A percentile compares a stretch with the other conserved stretches of the same genome.
Evolutionary conservation across 2,888 invertebrate species (phyloP).

Genomic region (Diarsia dahlii): DNA sequence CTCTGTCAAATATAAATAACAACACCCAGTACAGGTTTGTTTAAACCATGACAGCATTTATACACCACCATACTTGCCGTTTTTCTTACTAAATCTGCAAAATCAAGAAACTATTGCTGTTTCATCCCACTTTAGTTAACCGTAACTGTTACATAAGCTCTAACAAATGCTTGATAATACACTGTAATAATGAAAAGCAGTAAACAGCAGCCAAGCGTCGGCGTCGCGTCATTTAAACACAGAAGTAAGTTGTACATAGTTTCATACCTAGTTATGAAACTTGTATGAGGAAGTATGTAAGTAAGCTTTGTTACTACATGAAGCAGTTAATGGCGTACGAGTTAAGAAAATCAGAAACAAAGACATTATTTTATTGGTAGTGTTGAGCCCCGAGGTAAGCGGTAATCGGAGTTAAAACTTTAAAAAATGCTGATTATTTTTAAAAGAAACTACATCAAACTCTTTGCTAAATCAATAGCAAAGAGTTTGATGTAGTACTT

Average conservation of each 20-base stretch:
- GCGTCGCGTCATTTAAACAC: not conserved
- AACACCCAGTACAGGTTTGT: not conserved
- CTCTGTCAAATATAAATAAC: not conserved
- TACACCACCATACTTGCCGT: too few relatives aligned
- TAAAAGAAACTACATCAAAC: not conserved
- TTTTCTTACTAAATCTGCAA: not conserved
- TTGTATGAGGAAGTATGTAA: constrained; percentile 33
- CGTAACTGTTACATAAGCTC: not conserved
- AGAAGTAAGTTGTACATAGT: constrained; percentile 13
- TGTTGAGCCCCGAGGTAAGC: constrained; percentile 16
- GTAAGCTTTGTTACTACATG: constrained; percentile 23
- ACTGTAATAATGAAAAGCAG: constrained; percentile 22
- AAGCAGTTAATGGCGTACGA: constrained; percentile 28
- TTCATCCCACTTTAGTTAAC: not conserved
- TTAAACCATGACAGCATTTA: not conserved
- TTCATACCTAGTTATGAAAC: constrained; percentile 42
- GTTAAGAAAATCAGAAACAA: constrained; percentile 44
- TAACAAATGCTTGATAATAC: not conserved
- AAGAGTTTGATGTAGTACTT: too few relatives aligned
- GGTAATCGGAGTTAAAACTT: not conserved
- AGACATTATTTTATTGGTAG: constrained; percentile 23
- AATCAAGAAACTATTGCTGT: not conserved
- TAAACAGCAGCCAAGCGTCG: constrained; percentile 13
- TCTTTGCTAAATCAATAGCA: too few relatives aligned
- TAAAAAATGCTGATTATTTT: not conserved